Evolutionary conservation across 53 echinoderm and acorn worm genomes (phyloP), one percentile per base, ranked within the genome.

Genomic region (Antedon mediterranea): DNA sequence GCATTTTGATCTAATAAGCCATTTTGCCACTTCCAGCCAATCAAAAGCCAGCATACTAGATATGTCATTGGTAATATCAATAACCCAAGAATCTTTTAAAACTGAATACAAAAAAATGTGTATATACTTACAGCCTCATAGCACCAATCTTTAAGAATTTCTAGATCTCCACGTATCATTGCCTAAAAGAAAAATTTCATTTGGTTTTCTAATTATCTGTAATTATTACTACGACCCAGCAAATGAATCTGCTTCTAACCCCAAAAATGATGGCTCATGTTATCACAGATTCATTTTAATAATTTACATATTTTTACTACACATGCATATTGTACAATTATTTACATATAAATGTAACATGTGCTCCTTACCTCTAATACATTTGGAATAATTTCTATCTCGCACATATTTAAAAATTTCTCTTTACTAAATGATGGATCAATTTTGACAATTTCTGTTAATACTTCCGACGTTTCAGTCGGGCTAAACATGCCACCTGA

Each of bases 121-220:
- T n/a, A n/a, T n/a, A n/a, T n/a, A 98, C 98, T 98, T 83, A 98
- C 98, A 41, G 98, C 98, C 88, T 98, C 98, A 83, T 98, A 98
- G 85, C 98, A 98, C 98, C 98, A 98, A 79, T 98, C 98, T 79
- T 98, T 92, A 15, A 98, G 79, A 37, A 98, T 83, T 90, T 98
- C 98, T 86, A 98, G 81, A 79, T 98, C 90, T 33, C 98, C 98
- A 76, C 90, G 78, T 6, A 98, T 98, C 86, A 98, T 98, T 31
- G 98, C 98, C 98, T 98, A 83, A n/a, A n/a, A n/a, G n/a, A n/a
- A n/a, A n/a, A n/a, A n/a, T n/a, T n/a, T n/a, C n/a, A n/a, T n/a
- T n/a, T n/a, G n/a, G n/a, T n/a, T n/a, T n/a, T n/a, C n/a, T 72
- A 8, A 30, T 72, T 15, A 29, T 30, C 5, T 29, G 5, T 72